Evolutionary conservation across 2,113 vertebrate genomes (phyloP).

Genomic region (Chauna torquata): DNA sequence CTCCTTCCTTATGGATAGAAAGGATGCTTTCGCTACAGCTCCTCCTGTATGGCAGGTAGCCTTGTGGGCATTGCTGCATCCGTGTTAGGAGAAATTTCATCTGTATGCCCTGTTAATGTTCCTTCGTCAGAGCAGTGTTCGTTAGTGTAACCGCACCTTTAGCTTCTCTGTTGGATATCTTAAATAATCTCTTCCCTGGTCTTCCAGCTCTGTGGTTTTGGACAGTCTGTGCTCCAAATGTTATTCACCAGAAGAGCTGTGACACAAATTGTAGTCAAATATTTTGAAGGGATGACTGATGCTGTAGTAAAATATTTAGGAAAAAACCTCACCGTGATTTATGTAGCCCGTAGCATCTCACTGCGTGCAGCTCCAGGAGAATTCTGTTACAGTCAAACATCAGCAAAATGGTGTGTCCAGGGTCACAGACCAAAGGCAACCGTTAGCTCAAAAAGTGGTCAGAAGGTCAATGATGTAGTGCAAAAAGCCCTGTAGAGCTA

Average conservation of each 20-base stretch:
- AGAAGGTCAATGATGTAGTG: background rate
- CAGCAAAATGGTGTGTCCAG: fast-evolving
- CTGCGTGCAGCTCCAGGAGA: background rate
- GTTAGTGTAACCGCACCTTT: fast-evolving
- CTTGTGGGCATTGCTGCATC: too few relatives aligned
- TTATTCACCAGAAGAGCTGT: background rate
- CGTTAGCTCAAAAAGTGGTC: background rate
- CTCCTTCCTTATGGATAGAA: fast-evolving
- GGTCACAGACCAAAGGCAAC: background rate
- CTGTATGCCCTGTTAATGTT: fast-evolving
- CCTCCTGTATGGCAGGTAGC: fast-evolving
- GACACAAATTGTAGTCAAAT: background rate
- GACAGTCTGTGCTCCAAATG: background rate
- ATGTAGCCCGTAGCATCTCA: background rate
- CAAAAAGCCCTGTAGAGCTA: fast-evolving
- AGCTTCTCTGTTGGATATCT: background rate
- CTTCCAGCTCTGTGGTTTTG: background rate
- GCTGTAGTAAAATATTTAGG: background rate
- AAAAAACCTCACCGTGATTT: background rate
- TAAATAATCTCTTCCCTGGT: background rate
- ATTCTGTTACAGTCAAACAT: background rate
- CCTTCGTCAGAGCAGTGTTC: background rate
- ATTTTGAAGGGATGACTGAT: background rate
- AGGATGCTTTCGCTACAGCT: background rate
- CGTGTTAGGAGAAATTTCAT: background rate